Percentiles rank a stretch among this genome's conserved stretches.
Conservation (phyloP, 1,140 invertebrate species). For the Caenorhabditis inopinata region DNA sequence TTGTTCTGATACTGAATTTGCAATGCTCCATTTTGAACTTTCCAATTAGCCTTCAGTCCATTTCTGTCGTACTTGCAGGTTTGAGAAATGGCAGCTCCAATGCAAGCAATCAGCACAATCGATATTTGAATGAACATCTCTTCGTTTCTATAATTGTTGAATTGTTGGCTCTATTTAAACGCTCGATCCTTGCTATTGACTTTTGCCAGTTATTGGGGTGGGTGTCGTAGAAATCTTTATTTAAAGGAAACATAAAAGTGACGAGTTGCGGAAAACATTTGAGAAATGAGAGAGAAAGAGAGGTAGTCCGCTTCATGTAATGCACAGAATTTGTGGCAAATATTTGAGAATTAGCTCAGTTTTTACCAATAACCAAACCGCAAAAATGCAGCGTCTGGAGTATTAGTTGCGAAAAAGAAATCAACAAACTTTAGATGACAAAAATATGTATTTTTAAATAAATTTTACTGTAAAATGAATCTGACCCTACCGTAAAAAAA, state of each 20-base stretch:
- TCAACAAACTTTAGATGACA: too few relatives aligned
- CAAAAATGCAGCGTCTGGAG: constrained; percentile 9
- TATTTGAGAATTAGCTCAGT: neutral
- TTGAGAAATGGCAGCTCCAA: neutral
- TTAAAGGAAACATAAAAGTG: constrained; percentile 1
- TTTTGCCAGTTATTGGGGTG: constrained; percentile 6
- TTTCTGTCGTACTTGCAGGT: neutral
- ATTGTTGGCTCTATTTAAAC: neutral
- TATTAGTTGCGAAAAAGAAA: too few relatives aligned
- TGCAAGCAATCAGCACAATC: neutral
- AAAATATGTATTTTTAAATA: too few relatives aligned
- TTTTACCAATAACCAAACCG: neutral
- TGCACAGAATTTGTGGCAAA: neutral
- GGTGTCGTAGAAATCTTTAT: constrained; percentile 3
- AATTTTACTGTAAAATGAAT: too few relatives aligned
- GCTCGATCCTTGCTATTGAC: neutral
- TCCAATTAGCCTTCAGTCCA: constrained; percentile 7
- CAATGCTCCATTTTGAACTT: neutral
- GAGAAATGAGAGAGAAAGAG: neutral
- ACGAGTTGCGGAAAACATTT: constrained; percentile 19
- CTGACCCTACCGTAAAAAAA: too few relatives aligned
- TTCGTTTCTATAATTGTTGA: neutral
- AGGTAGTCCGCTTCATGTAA: too few relatives aligned
- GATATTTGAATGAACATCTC: neutral
- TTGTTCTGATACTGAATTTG: constrained; percentile 12